Conservation (phyloP, 2,888 invertebrate species). For the Acrobeloides nanus region DNA sequence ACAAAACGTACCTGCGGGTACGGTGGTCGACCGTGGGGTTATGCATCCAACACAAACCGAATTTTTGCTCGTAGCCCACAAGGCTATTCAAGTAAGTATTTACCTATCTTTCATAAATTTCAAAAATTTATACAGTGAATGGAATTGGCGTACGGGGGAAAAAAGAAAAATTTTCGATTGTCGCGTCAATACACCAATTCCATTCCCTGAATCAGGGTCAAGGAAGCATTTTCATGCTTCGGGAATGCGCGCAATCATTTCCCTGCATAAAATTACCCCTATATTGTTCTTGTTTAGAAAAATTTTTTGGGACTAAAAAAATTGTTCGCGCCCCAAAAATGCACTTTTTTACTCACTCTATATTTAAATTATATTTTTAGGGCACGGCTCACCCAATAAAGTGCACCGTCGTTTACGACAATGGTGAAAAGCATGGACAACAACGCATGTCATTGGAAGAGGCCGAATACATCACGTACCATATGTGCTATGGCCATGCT, state of each 20-base stretch:
- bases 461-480: constrained; percentile 14
- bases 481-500: constrained; percentile 28
- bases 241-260: too few species aligned
- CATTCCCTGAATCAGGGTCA: too few species aligned
- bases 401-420: constrained; percentile 22
- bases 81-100: constrained; percentile 21
- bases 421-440: constrained; percentile 5
- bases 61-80: constrained; percentile 27
- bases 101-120: background rate
- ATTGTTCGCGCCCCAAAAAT: too few species aligned
- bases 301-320: too few species aligned
- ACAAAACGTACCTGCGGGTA: constrained; percentile 29
- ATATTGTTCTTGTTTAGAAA: background rate
- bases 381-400: constrained; percentile 31
- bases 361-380: constrained; percentile 8
- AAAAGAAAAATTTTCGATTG: constrained; percentile 1
- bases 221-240: too few species aligned
- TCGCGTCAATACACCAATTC: too few species aligned
- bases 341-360: too few species aligned
- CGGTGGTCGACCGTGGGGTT: constrained; percentile 18
- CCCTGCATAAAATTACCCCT: too few species aligned
- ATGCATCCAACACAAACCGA: constrained; percentile 25
- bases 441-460: constrained; percentile 10
- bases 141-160: too few species aligned
- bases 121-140: too few species aligned